phyloP scores from a whole-genome alignment of 1,140 invertebrate species.

The Lithobius niger region DNA sequence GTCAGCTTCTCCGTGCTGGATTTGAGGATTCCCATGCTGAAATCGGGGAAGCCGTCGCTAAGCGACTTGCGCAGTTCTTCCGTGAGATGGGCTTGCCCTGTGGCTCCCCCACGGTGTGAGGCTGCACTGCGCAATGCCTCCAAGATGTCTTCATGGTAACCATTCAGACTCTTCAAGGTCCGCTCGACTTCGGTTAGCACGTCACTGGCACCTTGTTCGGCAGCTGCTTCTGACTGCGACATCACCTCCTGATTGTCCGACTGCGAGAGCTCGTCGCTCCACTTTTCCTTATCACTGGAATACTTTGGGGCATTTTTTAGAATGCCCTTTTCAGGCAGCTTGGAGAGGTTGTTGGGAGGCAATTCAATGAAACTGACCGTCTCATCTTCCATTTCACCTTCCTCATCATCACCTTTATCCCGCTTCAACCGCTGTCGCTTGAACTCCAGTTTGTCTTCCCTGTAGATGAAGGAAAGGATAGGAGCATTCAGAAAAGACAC shows the following conservation, averaged over 20 bases:
- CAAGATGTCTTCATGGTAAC: constrained; percentile 82
- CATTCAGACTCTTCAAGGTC: constrained; percentile 71
- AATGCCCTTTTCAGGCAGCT: constrained; percentile 70
- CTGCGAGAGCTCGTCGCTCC: constrained; percentile 46
- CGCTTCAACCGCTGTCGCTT: constrained; percentile 39
- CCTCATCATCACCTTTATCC: constrained; percentile 49
- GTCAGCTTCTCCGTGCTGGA: constrained; percentile 48
- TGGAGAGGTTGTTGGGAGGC: constrained; percentile 54
- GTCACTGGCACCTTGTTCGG: constrained; percentile 26
- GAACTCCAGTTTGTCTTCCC: constrained; percentile 60
- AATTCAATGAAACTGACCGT: constrained; percentile 67
- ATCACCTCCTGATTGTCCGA: constrained; percentile 42
- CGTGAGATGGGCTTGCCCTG: constrained; percentile 13
- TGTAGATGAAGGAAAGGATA: constrained; percentile 30
- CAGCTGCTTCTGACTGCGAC: constrained; percentile 23
- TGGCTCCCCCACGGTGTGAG: constrained; percentile 44
- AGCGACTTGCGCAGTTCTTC: constrained; percentile 21
- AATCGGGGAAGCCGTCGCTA: constrained; percentile 22
- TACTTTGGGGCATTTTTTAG: constrained; percentile 47
- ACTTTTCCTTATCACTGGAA: constrained; percentile 35
- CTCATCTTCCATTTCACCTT: constrained; percentile 58
- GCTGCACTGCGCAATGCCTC: constrained; percentile 70
- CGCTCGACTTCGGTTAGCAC: constrained; percentile 53
- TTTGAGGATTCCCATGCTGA: constrained; percentile 22
- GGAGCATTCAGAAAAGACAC: no score